These are phyloP conservation scores for Maccullochella peelii DNA, from an alignment of 2,113 vertebrate genomes.

Conservation along the genomic window DNA sequence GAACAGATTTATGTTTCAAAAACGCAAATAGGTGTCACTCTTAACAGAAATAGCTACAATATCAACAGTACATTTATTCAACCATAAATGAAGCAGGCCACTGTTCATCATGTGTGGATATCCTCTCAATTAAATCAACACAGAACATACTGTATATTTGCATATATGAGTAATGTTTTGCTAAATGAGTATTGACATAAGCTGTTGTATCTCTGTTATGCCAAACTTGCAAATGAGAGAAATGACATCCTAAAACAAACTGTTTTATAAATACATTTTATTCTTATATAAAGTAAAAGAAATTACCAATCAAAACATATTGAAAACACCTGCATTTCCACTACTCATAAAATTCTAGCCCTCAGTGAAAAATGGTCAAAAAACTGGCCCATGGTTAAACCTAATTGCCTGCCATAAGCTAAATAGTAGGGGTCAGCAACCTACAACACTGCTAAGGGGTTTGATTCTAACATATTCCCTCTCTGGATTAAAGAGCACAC, in stretches of 20 bases:
- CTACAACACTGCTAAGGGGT: neutral
- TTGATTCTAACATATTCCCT: neutral
- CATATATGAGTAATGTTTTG: neutral
- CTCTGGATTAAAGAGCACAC: neutral
- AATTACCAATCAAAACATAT: neutral
- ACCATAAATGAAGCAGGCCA: neutral
- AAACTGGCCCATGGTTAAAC: neutral
- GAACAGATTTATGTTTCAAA: neutral
- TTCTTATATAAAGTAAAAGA: neutral
- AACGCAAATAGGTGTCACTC: neutral
- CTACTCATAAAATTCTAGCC: neutral
- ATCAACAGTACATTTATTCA: neutral
- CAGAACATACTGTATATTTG: too few species aligned
- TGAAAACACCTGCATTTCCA: neutral
- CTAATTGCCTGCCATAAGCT: too few species aligned
- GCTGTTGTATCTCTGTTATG: neutral
- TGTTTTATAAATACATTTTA: neutral
- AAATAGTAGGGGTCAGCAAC: too few species aligned
- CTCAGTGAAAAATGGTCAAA: neutral
- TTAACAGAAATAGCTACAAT: neutral
- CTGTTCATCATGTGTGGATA: neutral
- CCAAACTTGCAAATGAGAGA: neutral
- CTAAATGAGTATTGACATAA: neutral
- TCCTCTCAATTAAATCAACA: neutral
- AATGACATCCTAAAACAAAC: neutral